These are phyloP conservation scores for Lamproptera curius DNA, from an alignment of 2,888 invertebrate genomes.

Conservation along the genomic window DNA sequence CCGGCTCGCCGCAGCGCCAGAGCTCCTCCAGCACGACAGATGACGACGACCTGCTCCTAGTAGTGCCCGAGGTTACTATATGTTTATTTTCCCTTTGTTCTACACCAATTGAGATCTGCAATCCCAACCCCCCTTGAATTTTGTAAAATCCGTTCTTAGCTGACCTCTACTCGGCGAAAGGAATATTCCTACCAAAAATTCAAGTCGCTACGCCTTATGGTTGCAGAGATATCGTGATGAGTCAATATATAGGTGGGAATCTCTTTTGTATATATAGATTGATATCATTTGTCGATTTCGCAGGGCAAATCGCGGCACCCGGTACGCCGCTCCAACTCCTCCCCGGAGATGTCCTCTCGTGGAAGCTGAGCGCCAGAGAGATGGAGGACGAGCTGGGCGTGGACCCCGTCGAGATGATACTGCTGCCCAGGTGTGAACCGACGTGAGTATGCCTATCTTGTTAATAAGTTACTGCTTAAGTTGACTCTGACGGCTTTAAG, in stretches of 20 bases:
- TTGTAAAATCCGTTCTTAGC: too few relatives aligned
- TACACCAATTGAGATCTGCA: too few relatives aligned
- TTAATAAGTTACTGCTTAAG: too few relatives aligned
- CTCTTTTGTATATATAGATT: too few relatives aligned
- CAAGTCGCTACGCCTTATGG: too few relatives aligned
- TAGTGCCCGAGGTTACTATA: conserved; percentile 48
- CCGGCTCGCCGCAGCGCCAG: conserved; percentile 74
- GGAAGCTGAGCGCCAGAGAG: conserved; percentile 78
- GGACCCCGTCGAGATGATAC: conserved; percentile 45
- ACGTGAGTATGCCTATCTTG: conserved; percentile 46
- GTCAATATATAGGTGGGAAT: too few relatives aligned
- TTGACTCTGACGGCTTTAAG: too few relatives aligned
- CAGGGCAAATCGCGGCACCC: conserved; percentile 85
- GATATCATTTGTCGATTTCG: too few relatives aligned
- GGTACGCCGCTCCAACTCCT: conserved; percentile 92
- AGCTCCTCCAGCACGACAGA: conserved; percentile 59
- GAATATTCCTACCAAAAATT: too few relatives aligned
- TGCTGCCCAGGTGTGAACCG: conserved; percentile 57
- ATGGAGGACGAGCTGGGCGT: conserved; percentile 27
- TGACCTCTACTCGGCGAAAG: too few relatives aligned
- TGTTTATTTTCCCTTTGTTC: not conserved
- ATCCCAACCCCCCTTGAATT: too few relatives aligned
- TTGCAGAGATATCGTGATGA: too few relatives aligned
- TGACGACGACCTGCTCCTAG: conserved; percentile 71
- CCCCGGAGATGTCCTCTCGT: conserved; percentile 95